Conservation (phyloP, 1,140 invertebrate species). For the Drosophila kohkoa region DNA sequence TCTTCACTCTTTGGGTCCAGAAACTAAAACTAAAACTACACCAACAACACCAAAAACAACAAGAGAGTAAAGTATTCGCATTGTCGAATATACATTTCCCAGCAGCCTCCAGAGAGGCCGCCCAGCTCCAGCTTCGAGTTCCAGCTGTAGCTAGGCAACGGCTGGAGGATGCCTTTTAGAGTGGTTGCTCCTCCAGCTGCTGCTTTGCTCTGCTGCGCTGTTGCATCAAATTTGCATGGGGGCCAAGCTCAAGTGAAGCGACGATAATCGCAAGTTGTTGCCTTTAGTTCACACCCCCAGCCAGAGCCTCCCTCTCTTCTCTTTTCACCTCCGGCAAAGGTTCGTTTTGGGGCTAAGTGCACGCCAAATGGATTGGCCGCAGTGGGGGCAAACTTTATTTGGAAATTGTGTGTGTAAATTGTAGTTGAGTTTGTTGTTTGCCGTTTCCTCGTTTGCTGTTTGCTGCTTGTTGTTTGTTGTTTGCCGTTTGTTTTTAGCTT, state of each 20-base stretch:
- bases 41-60: not conserved
- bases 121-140: not conserved
- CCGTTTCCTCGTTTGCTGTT: constrained; percentile 1
- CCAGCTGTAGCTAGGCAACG: constrained; percentile 11
- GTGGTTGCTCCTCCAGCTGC: not conserved
- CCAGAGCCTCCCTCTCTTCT: not conserved
- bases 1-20: not conserved
- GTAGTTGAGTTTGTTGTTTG: constrained; percentile 49
- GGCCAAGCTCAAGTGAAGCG: constrained; percentile 67
- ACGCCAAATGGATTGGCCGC: constrained; percentile 60
- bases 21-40: constrained; percentile 6
- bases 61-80: constrained; percentile 14
- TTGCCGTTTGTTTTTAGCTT: not conserved
- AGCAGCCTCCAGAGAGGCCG: constrained; percentile 8
- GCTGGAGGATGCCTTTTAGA: constrained; percentile 10
- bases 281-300: not conserved
- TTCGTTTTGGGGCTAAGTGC: constrained; percentile 37
- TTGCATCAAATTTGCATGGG: constrained; percentile 75
- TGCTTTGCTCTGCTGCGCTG: constrained; percentile 17
- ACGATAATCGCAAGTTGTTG: constrained; percentile 71
- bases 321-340: not conserved
- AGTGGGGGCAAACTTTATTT: constrained; percentile 37
- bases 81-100: constrained; percentile 23
- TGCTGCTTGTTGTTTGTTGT: not conserved
- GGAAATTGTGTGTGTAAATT: constrained; percentile 63